Evolutionary conservation across 2,888 invertebrate genomes (phyloP), one percentile per base, ranked within the genome.

Genomic region (Machimus rusticus): DNA sequence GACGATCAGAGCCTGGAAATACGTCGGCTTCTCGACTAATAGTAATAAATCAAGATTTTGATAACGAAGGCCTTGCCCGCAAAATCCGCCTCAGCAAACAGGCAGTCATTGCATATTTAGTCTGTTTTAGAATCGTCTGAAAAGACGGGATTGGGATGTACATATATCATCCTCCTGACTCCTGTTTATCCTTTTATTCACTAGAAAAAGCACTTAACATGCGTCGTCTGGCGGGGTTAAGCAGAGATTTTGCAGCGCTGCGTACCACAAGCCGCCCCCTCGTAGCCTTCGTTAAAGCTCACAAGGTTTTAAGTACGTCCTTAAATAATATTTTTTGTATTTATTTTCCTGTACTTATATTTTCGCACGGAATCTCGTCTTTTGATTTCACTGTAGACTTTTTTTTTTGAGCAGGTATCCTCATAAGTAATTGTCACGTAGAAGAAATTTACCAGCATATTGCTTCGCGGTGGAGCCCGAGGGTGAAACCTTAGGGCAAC

Each of bases 301-400:
- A 82, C 16, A 66, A 66, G 28, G 82, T 19, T 82, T 46, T 34
- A 39, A 82, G 82, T 82, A 82, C 82, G 66, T 82, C 82, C 82
- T 82, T 66, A 82, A 82, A 82, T 82, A 82, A 82, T 66, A 57
- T 66, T 82, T 82, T 82, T 82, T 82, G 66, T 82, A 66, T 66
- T 82, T 51, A 66, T 57, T 37, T 82, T 82, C 51, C 57, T 57
- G n/a, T 37, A 39, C 57, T 66, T 82, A 82, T 82, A 57, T 82
- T 57, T 66, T 66, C 37, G 82, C 82, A 82, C 82, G 82, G 57
- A 82, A 66, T 57, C 82, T 57, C 82, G 46, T 55, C 82, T 82
- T 57, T 82, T 82, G 55, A 66, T 37, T 66, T 37, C 57, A 34
- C 37, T 55, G 23, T 16, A 57, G 78, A 78, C 28, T 19, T 57